phyloP scores from a whole-genome alignment of 2,888 invertebrate species.

The Dryomyza anilis region DNA sequence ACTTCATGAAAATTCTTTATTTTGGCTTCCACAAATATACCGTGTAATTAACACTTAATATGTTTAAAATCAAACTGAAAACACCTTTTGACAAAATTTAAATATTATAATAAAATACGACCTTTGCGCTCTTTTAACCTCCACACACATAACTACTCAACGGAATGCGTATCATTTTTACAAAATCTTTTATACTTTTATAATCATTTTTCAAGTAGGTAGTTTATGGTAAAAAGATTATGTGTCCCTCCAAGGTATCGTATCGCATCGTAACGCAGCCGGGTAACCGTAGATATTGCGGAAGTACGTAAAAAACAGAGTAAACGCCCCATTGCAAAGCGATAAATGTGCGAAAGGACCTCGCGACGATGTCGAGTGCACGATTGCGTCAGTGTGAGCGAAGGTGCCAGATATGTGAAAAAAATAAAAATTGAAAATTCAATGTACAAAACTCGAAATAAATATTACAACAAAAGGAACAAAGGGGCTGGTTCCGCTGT shows the following conservation, averaged over 20 bases:
- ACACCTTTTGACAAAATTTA: no score
- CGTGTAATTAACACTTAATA: no score
- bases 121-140: no score
- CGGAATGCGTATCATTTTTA: no score
- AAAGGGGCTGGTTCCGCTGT: no score
- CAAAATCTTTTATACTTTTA: no score
- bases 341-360: background rate
- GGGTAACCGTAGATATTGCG: conserved; percentile 13
- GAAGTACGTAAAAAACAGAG: conserved; percentile 13
- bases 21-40: background rate
- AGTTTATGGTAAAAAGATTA: background rate
- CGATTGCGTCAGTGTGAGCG: conserved; percentile 1
- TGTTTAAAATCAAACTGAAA: no score
- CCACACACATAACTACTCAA: no score
- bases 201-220: background rate
- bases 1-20: background rate
- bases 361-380: background rate
- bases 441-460: background rate
- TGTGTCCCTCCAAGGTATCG: background rate
- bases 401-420: background rate
- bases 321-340: conserved; percentile 6
- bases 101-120: no score
- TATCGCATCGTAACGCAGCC: background rate
- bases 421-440: background rate
- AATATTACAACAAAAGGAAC: background rate